Percentiles rank a stretch among this genome's conserved stretches.
Conservation (phyloP, 2,888 invertebrate species). For the Yponomeuta cagnagella region DNA sequence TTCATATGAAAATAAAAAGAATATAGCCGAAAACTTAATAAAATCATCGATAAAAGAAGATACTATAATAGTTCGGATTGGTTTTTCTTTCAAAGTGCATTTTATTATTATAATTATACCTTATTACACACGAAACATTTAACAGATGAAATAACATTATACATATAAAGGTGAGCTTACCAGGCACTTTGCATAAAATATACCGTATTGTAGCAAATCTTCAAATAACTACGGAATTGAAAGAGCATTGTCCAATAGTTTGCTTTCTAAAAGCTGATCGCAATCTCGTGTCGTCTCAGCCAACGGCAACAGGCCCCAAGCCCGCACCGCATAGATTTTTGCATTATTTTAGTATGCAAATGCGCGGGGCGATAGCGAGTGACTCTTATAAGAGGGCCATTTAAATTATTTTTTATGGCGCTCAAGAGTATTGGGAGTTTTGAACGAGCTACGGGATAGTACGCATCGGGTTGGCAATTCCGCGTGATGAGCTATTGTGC, state of each 20-base stretch:
- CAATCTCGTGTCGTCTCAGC: conserved; percentile 17
- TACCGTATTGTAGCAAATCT: no score
- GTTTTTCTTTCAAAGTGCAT: no score
- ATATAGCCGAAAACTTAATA: no score
- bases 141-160: no score
- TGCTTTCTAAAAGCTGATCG: conserved; percentile 18
- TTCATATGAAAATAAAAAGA: no score
- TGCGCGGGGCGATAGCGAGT: conserved; percentile 64
- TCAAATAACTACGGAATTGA: neutral
- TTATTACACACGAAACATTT: no score
- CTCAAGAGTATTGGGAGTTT: conserved; percentile 71
- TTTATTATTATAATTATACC: no score
- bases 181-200: no score
- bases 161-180: no score
- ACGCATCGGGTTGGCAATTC: conserved; percentile 44
- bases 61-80: no score
- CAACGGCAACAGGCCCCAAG: conserved; percentile 43
- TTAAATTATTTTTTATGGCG: conserved; percentile 77
- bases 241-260: neutral
- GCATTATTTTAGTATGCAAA: conserved; percentile 77
- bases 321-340: conserved; percentile 71
- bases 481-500: conserved; percentile 43
- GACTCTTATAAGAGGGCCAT: conserved; percentile 67
- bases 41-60: no score
- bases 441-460: conserved; percentile 41